Evolutionary conservation across 2,113 vertebrate genomes (phyloP).

Genomic region (Lepisosteus oculatus): DNA sequence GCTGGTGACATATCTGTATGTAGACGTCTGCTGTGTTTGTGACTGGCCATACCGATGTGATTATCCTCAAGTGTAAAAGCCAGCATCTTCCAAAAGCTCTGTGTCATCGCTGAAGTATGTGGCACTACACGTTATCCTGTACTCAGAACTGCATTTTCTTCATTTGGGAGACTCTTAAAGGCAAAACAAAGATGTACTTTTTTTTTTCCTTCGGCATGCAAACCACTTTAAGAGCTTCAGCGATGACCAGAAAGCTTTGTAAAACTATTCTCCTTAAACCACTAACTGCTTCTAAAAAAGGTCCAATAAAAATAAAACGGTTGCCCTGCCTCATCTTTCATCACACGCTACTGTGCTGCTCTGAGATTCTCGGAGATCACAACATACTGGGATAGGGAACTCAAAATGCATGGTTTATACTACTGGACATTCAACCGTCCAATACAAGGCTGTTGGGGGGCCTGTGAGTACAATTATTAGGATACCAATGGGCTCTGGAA

Average conservation of each 20-base stretch:
- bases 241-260: conserved; percentile 47
- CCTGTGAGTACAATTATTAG: too few relatives aligned
- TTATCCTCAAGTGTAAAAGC: neutral
- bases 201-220: neutral
- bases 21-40: neutral
- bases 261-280: conserved; percentile 59
- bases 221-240: conserved; percentile 35
- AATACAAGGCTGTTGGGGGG: too few relatives aligned
- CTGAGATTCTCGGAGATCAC: too few relatives aligned
- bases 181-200: neutral
- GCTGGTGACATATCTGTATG: neutral
- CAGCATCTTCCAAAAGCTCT: neutral
- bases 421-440: too few relatives aligned
- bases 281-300: conserved; percentile 47
- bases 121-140: neutral
- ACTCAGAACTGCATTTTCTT: neutral
- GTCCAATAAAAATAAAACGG: conserved; percentile 43
- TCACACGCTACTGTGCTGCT: conserved; percentile 41
- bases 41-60: neutral
- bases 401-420: too few relatives aligned
- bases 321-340: conserved; percentile 38
- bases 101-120: neutral
- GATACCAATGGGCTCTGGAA: too few relatives aligned
- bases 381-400: too few relatives aligned
- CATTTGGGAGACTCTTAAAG: neutral